Conservation (phyloP, 2,888 invertebrate species). For the Glaucopsyche alexis region DNA sequence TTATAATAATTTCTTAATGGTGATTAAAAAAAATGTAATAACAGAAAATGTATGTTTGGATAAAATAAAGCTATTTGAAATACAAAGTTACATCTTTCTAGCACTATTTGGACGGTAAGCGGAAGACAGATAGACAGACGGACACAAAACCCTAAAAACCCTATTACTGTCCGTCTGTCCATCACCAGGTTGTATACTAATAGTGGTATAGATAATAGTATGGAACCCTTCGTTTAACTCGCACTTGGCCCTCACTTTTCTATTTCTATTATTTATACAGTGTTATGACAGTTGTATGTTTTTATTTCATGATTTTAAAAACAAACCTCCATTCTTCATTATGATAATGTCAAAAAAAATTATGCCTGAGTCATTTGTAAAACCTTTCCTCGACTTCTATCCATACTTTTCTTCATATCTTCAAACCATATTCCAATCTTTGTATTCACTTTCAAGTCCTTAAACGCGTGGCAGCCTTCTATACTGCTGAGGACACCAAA, state of each 20-base stretch:
- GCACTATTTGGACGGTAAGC: too few relatives aligned
- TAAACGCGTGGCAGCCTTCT: conserved; percentile 94
- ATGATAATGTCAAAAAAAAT: background rate
- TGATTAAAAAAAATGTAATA: too few relatives aligned
- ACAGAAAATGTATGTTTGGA: too few relatives aligned
- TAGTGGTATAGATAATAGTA: too few relatives aligned
- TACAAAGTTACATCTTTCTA: too few relatives aligned
- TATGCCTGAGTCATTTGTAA: conserved; percentile 42
- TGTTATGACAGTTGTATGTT: background rate
- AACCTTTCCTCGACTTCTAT: conserved; percentile 78
- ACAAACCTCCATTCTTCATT: background rate
- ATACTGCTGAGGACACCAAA: conserved; percentile 95
- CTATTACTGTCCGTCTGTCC: too few relatives aligned
- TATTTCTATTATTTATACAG: background rate
- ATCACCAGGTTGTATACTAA: too few relatives aligned
- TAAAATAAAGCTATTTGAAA: too few relatives aligned
- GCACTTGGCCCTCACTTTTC: background rate
- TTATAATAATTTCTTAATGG: too few relatives aligned
- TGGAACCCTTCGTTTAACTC: too few relatives aligned
- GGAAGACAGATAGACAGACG: too few relatives aligned
- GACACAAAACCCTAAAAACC: too few relatives aligned
- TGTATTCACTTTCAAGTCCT: conserved; percentile 87
- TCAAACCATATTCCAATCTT: conserved; percentile 89
- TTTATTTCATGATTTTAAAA: background rate
- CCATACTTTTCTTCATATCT: conserved; percentile 83